Evolutionary conservation across 2,888 invertebrate species (phyloP).

Genomic region (Aricia artaxerxes): DNA sequence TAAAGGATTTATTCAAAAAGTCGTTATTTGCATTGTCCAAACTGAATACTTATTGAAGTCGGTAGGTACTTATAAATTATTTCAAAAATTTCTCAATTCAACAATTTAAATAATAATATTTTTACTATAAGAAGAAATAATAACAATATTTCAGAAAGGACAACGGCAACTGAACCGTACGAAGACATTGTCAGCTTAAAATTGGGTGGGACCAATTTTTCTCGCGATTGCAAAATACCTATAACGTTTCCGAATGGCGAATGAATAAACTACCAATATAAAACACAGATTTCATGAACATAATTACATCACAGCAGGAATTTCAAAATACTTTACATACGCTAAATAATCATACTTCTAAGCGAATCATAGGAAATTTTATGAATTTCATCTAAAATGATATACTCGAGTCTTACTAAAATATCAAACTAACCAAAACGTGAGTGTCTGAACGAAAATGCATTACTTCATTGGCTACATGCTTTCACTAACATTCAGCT

Average conservation of each 20-base stretch:
- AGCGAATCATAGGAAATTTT: constrained; percentile 22
- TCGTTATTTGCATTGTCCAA: too few species aligned
- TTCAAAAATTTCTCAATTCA: too few species aligned
- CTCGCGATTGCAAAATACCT: background rate
- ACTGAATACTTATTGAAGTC: too few species aligned
- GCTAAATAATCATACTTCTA: constrained; percentile 25
- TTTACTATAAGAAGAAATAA: too few species aligned
- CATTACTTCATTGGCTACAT: constrained; percentile 40
- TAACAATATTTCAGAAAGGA: background rate
- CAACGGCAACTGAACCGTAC: constrained; percentile 2
- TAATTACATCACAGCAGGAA: background rate
- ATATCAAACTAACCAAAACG: constrained; percentile 31
- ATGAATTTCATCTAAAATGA: constrained; percentile 24
- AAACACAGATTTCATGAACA: background rate
- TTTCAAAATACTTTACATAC: constrained; percentile 4
- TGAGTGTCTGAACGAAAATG: constrained; percentile 34
- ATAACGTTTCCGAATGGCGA: background rate
- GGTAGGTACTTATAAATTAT: too few species aligned
- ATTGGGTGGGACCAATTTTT: constrained; percentile 8
- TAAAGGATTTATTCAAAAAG: too few species aligned
- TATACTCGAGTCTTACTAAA: constrained; percentile 19
- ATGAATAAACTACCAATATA: background rate
- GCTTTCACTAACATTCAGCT: constrained; percentile 44
- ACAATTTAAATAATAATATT: too few species aligned
- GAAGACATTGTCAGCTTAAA: background rate